Evolutionary conservation across 2,113 vertebrate genomes (phyloP).

Genomic region (Ranitomeya imitator): DNA sequence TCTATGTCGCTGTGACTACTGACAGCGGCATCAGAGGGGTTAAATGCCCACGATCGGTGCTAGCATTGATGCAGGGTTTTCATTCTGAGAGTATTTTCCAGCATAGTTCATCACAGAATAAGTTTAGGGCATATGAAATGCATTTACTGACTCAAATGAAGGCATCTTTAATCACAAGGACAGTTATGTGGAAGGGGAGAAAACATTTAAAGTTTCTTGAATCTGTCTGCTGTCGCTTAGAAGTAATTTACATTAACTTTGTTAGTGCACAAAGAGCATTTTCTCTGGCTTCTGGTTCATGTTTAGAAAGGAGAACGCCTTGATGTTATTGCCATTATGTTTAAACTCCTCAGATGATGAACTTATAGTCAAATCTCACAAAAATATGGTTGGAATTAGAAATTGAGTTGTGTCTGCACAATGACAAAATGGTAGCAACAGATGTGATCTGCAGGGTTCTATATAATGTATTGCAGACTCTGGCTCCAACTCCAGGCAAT

Average conservation of each 20-base stretch:
- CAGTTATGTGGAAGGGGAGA: slow-evolving; percentile 55
- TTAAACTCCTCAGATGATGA: slow-evolving; percentile 51
- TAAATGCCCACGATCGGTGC: too few relatives aligned
- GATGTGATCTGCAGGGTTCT: slow-evolving; percentile 25
- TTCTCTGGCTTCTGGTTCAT: slow-evolving; percentile 50
- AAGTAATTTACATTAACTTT: slow-evolving; percentile 57
- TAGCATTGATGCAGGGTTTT: background rate
- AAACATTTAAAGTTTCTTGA: slow-evolving; percentile 59
- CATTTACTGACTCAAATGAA: background rate
- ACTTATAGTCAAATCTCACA: slow-evolving; percentile 39
- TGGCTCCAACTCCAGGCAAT: slow-evolving; percentile 13
- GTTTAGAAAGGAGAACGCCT: slow-evolving; percentile 44
- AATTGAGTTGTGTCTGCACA: slow-evolving; percentile 50
- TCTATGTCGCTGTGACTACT: too few relatives aligned
- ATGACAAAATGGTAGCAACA: slow-evolving; percentile 52
- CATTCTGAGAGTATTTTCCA: slow-evolving; percentile 2
- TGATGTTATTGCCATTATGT: slow-evolving; percentile 52
- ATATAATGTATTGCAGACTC: slow-evolving; percentile 35
- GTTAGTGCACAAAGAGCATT: slow-evolving; percentile 49
- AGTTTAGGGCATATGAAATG: background rate
- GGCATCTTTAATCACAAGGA: slow-evolving; percentile 57
- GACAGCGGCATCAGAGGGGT: too few relatives aligned
- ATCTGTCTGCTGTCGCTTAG: slow-evolving; percentile 56
- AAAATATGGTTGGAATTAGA: slow-evolving; percentile 53
- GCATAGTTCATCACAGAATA: slow-evolving; percentile 5